These are phyloP conservation scores for Lasioglossum leucozonium DNA, from an alignment of 2,888 invertebrate species.

Conservation along the genomic window DNA sequence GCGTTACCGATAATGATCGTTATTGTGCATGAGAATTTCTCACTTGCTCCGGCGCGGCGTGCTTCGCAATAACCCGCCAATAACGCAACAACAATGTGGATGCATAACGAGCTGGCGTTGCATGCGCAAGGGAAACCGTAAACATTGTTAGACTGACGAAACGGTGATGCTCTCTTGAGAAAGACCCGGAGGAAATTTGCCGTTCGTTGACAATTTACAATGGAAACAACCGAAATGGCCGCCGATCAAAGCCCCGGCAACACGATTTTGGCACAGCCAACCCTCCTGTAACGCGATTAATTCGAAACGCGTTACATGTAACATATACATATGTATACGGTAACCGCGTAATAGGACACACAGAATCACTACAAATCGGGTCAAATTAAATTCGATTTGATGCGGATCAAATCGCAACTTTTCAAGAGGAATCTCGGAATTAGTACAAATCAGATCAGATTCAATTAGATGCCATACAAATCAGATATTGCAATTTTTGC, in stretches of 20 bases:
- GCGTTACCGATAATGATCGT: slow-evolving; percentile 65
- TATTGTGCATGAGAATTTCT: slow-evolving; percentile 72
- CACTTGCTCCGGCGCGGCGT: slow-evolving; percentile 63
- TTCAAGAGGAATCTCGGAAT: no score
- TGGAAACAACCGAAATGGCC: neutral
- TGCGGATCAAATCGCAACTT: no score
- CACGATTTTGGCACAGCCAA: no score
- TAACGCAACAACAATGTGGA: slow-evolving; percentile 69
- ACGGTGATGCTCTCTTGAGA: slow-evolving; percentile 33
- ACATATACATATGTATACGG: no score
- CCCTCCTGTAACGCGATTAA: neutral
- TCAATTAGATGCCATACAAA: no score
- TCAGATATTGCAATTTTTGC: no score
- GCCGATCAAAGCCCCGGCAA: neutral
- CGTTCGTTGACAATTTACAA: neutral
- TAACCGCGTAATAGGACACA: neutral
- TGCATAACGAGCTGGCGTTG: slow-evolving; percentile 61
- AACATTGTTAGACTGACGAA: slow-evolving; percentile 63
- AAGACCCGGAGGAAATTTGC: slow-evolving; percentile 12
- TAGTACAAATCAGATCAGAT: no score
- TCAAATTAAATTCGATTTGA: neutral
- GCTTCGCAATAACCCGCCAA: slow-evolving; percentile 62
- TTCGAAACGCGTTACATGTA: neutral
- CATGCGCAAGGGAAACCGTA: slow-evolving; percentile 63
- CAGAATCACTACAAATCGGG: neutral